phyloP scores from a whole-genome alignment of 92 coral and sea anemone species.

The Zoanthus gigantus region DNA sequence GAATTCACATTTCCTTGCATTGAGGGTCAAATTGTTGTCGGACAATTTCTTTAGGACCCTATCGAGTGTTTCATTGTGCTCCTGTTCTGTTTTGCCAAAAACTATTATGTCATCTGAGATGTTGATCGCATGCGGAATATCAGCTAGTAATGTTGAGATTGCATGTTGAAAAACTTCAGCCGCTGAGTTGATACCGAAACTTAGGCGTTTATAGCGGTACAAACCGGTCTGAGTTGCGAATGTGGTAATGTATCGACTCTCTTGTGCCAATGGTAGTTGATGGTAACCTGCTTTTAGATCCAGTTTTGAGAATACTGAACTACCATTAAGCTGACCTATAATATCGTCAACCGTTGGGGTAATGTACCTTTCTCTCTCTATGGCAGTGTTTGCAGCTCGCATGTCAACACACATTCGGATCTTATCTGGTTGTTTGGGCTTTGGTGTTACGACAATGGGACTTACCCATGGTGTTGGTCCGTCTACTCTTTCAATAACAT shows the following conservation, averaged over 20 bases:
- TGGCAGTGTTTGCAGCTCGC: constrained; percentile 1
- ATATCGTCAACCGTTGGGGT: neutral
- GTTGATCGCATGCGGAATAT: neutral
- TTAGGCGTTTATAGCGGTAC: neutral
- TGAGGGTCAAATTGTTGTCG: constrained; percentile 48
- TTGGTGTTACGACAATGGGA: neutral
- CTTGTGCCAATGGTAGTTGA: constrained; percentile 7
- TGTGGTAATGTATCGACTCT: neutral
- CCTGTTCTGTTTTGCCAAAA: neutral
- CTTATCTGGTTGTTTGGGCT: neutral
- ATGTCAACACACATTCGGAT: neutral
- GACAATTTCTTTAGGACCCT: constrained; percentile 32
- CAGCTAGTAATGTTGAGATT: neutral
- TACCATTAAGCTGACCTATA: neutral
- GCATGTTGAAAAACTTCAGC: neutral
- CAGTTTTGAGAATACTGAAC: neutral
- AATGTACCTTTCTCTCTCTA: neutral
- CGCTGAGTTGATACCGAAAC: neutral
- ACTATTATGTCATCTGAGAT: neutral
- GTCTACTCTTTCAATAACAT: neutral
- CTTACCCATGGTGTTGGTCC: neutral
- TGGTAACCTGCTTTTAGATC: neutral
- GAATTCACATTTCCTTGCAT: constrained; percentile 48
- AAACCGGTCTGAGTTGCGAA: neutral
- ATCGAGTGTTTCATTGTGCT: constrained; percentile 37